phyloP scores from a whole-genome alignment of 2,113 vertebrate genomes.

The Suncus etruscus region DNA sequence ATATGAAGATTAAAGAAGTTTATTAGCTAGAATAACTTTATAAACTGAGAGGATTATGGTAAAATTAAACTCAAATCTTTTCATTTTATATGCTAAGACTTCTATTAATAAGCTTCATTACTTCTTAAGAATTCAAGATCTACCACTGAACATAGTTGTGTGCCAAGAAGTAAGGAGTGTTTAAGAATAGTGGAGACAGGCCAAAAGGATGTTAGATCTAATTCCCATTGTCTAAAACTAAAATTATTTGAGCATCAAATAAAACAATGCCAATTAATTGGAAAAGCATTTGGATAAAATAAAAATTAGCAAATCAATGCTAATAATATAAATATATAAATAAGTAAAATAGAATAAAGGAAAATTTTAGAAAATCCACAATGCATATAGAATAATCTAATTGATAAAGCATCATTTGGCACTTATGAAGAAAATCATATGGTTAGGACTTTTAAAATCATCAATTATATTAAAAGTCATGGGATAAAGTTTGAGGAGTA shows the following conservation, averaged over 20 bases:
- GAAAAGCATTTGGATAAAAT: not conserved
- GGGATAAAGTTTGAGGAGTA: too few species aligned
- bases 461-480: not conserved
- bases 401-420: not conserved
- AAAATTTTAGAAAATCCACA: not conserved
- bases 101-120: not conserved
- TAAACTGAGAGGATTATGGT: not conserved
- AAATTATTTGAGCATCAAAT: not conserved
- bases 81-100: not conserved
- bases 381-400: not conserved
- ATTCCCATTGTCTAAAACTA: not conserved
- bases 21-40: not conserved
- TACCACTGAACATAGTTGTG: not conserved
- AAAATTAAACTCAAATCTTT: constrained; percentile 15
- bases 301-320: constrained; percentile 1
- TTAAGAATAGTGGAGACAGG: not conserved
- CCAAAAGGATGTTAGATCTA: not conserved
- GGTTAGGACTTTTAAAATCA: not conserved
- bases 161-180: not conserved
- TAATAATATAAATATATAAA: not conserved
- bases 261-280: not conserved
- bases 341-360: not conserved
- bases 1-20: not conserved
- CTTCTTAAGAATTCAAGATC: not conserved
- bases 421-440: constrained; percentile 9